phyloP scores from a whole-genome alignment of 1,140 invertebrate species.

The Drosophila triauraria region DNA sequence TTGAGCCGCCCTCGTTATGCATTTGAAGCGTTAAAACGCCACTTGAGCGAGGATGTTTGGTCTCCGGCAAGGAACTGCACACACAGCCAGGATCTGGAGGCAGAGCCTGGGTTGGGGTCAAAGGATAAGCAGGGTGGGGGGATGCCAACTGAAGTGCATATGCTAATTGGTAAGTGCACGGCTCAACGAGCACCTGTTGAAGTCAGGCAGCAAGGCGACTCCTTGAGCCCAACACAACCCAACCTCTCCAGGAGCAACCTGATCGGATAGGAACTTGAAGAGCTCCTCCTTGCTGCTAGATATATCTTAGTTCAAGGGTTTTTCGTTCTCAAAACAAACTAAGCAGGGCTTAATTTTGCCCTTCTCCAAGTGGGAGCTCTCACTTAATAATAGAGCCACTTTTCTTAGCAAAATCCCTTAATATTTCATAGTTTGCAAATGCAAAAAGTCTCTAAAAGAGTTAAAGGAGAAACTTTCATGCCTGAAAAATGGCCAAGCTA shows the following conservation, averaged over 20 bases:
- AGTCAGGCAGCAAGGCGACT: constrained; percentile 1
- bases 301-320: background rate
- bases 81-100: background rate
- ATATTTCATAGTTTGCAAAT: too few relatives aligned
- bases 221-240: too few relatives aligned
- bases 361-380: too few relatives aligned
- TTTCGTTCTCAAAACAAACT: background rate
- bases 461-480: background rate
- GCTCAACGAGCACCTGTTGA: constrained; percentile 57
- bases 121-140: background rate
- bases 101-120: background rate
- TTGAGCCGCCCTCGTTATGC: constrained; percentile 56
- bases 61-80: constrained; percentile 29
- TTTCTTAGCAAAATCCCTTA: background rate
- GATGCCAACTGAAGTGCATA: constrained; percentile 35
- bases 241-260: background rate
- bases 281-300: background rate
- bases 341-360: background rate
- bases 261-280: background rate
- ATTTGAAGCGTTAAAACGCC: constrained; percentile 81
- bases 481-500: background rate
- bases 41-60: constrained; percentile 54
- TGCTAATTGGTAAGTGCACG: constrained; percentile 54
- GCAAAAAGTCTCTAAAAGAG: background rate
- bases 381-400: background rate